Conservation (phyloP, 37 sponge, comb jelly and placozoan species). For the Mnemiopsis leidyi region DNA sequence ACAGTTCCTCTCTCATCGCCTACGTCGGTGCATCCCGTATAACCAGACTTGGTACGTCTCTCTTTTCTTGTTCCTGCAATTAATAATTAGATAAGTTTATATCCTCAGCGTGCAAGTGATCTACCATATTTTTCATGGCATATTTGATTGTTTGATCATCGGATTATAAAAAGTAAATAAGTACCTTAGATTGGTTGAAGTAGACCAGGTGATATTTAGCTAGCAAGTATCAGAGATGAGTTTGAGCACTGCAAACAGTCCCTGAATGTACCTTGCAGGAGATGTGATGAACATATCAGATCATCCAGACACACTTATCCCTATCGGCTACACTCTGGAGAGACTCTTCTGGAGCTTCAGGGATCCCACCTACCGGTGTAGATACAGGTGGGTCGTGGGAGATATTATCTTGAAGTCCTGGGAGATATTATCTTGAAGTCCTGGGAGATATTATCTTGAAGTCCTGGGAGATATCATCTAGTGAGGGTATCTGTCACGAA, state of each 20-base stretch:
- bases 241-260: too few species aligned
- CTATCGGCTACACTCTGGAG: slow-evolving; percentile 2
- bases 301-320: not conserved
- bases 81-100: too few species aligned
- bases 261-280: not conserved
- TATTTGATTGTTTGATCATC: too few species aligned
- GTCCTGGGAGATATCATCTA: not conserved
- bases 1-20: not conserved
- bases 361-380: slow-evolving; percentile 2
- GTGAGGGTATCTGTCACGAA: too few species aligned
- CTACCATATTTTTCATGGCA: too few species aligned
- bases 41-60: slow-evolving; percentile 15
- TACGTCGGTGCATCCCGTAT: not conserved
- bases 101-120: too few species aligned
- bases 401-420: not conserved
- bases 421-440: not conserved
- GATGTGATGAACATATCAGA: slow-evolving; percentile 2
- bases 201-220: too few species aligned
- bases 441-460: not conserved
- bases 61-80: too few species aligned
- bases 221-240: too few species aligned
- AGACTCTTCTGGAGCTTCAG: slow-evolving; percentile 15
- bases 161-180: too few species aligned
- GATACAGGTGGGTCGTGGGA: slow-evolving; percentile 44
- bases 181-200: too few species aligned